Base-by-base conservation (phyloP, 1,140 invertebrate genomes). In the Colletes gigas region DNA sequence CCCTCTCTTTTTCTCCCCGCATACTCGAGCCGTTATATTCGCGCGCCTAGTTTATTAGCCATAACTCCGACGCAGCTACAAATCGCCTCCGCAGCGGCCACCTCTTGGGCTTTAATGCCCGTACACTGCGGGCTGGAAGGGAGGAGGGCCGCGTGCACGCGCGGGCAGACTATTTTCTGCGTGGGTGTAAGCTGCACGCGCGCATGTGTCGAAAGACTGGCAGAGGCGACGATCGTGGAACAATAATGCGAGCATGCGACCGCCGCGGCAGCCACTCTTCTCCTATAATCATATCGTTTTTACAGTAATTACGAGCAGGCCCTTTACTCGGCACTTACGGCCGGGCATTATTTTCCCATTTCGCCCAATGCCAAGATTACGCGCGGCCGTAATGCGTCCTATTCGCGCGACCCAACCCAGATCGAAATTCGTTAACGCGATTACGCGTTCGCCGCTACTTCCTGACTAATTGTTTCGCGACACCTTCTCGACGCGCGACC, bases 31-130 rank as follows among this genome's bases (percentile, higher is more conserved):
- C 83, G 87, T 83, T 90, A 88, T 88, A 91, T 89, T 92, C 89
- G 89, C 89, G 88, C 91, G 89, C 88, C 89, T 92, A 89, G 84
- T 92, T 92, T 92, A 92, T 92, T 92, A 89, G 86, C 90, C 89
- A 92, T 93, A 92, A 93, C 90, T 92, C 89, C 82, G 85, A 83
- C 77, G 80, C 81, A 83, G 88, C 91, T 92, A 92, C 91, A 92
- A 92, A 92, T 92, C 90, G 91, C 86, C 85, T 52, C 52, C 50
- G 14, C 44, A 21, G 10, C 17, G 83, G 83, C 15, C 41, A 55
- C 21, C 78, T 73, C 71, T 65, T 72, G 39, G 78, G 85, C 89
- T 90, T 91, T 92, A 92, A 92, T 90, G 88, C 85, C 67, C 39
- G 47, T 62, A 60, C 69, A 54, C 55, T 2, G 30, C 60, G 57